phyloP scores from a whole-genome alignment of 2,797 vertebrate species.

The Psittacula derbiana region DNA sequence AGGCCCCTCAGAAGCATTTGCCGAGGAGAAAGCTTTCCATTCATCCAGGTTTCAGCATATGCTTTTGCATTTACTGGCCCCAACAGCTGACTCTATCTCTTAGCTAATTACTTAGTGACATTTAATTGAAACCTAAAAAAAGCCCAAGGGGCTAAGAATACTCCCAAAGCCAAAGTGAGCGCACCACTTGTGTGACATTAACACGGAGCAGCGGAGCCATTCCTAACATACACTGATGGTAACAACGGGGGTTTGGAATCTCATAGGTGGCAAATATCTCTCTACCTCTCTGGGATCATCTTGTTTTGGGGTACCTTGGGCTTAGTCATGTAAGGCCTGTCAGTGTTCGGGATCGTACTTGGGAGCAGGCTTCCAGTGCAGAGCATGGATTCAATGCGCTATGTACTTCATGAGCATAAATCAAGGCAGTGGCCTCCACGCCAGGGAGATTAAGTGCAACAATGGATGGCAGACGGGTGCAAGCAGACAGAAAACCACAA shows the following conservation, averaged over 20 bases:
- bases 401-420: rapidly evolving
- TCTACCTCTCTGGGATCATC: too few relatives aligned
- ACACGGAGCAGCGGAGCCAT: not conserved
- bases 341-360: rapidly evolving
- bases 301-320: not conserved
- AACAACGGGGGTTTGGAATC: not conserved
- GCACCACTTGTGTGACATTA: not conserved
- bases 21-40: slow-evolving; percentile 7
- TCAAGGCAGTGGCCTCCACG: not conserved
- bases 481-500: not conserved
- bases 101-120: slow-evolving; percentile 33
- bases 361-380: not conserved
- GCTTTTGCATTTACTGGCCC: not conserved
- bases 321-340: rapidly evolving
- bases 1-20: not conserved
- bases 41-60: not conserved
- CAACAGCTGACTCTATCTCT: not conserved
- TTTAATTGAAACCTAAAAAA: slow-evolving; percentile 44
- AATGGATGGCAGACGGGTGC: not conserved
- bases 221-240: not conserved
- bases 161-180: not conserved
- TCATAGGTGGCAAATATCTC: not conserved
- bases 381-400: not conserved
- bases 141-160: slow-evolving; percentile 55
- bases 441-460: not conserved